Conservation (phyloP, 2,797 vertebrate genomes). For the Falco berigora region DNA sequence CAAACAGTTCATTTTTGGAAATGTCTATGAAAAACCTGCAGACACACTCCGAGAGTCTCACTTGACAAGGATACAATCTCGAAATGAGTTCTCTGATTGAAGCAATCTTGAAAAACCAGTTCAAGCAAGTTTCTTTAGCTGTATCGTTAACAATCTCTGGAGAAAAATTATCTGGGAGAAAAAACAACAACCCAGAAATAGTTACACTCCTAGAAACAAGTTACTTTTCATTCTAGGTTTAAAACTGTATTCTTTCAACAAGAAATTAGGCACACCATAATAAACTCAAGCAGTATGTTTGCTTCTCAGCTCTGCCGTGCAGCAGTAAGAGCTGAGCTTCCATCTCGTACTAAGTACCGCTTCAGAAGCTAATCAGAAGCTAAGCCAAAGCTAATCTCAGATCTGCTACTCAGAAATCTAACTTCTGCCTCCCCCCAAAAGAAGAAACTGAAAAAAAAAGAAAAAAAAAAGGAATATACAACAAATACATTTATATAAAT, state of each 20-base stretch:
- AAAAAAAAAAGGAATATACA: neutral
- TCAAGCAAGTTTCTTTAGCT: conserved; percentile 95
- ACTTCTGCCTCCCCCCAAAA: neutral
- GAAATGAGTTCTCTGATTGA: conserved; percentile 97
- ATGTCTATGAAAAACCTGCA: neutral
- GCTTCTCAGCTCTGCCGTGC: neutral
- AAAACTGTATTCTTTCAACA: neutral
- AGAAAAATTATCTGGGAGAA: conserved; percentile 82
- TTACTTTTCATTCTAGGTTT: neutral
- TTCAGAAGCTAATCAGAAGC: neutral
- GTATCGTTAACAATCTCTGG: conserved; percentile 90
- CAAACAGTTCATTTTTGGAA: neutral
- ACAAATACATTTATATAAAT: neutral
- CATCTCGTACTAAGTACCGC: neutral
- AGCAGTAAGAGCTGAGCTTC: neutral
- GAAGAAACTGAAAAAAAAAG: neutral
- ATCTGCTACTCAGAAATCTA: neutral
- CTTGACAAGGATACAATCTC: conserved; percentile 88
- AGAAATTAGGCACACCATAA: neutral
- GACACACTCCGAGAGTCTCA: neutral
- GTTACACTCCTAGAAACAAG: neutral
- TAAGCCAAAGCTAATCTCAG: neutral
- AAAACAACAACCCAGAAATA: neutral
- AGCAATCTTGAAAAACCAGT: conserved; percentile 99
- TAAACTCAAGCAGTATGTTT: neutral